phyloP scores from a whole-genome alignment of 1,140 invertebrate species.

The Bombus turneri region DNA sequence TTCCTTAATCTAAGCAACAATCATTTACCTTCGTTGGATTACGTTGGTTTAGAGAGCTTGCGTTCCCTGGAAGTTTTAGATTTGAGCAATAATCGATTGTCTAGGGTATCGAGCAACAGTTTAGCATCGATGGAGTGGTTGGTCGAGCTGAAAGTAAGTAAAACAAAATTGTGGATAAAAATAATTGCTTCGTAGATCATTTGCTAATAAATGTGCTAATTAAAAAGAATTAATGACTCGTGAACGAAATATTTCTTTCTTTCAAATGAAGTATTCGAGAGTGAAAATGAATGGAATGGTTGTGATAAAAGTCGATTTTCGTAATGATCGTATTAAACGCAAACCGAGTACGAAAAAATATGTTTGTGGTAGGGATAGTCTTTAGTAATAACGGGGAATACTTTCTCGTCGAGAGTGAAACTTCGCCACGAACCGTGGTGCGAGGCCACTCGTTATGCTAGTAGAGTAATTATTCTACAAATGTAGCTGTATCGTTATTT shows the following conservation, averaged over 20 bases:
- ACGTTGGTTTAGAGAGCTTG: slow-evolving; percentile 87
- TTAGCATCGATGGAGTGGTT: slow-evolving; percentile 90
- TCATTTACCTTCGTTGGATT: slow-evolving; percentile 87
- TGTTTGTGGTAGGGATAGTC: not conserved
- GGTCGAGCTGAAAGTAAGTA: slow-evolving; percentile 88
- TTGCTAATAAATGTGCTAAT: not conserved
- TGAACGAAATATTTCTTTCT: not conserved
- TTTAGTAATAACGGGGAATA: slow-evolving; percentile 63
- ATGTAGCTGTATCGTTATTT: slow-evolving; percentile 60
- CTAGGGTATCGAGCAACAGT: slow-evolving; percentile 85
- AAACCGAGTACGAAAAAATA: slow-evolving; percentile 1
- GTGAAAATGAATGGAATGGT: not conserved
- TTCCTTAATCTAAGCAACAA: slow-evolving; percentile 93
- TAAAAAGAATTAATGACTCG: slow-evolving; percentile 1
- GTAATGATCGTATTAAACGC: slow-evolving; percentile 15
- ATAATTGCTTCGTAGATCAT: not conserved
- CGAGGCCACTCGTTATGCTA: slow-evolving; percentile 66
- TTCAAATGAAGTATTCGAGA: not conserved
- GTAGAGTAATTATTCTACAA: slow-evolving; percentile 60
- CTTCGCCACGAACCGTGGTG: slow-evolving; percentile 60
- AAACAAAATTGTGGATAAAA: not conserved
- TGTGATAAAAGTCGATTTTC: slow-evolving; percentile 1
- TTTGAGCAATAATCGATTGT: slow-evolving; percentile 90
- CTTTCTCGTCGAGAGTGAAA: slow-evolving; percentile 77
- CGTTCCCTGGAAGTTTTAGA: slow-evolving; percentile 91